Evolutionary conservation across 2,888 invertebrate species (phyloP).

Genomic region (Ormyrus thymus): DNA sequence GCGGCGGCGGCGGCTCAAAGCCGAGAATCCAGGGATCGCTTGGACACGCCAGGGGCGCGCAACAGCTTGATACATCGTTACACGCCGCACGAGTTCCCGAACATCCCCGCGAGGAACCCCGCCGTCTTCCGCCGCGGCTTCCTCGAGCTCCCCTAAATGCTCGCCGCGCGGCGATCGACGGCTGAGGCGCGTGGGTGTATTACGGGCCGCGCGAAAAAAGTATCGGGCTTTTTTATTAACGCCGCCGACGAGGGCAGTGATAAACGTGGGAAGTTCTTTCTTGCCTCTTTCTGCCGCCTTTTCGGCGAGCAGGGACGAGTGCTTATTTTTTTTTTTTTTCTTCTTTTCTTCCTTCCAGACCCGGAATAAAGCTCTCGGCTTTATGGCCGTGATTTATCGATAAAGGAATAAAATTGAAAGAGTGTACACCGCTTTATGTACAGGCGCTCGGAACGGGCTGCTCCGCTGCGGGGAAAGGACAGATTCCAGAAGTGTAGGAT

Average conservation of each 20-base stretch:
- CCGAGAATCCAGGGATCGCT: conserved; percentile 69
- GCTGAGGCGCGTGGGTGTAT: background rate
- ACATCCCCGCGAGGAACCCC: conserved; percentile 49
- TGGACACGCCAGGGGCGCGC: conserved; percentile 75
- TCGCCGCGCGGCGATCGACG: conserved; percentile 16
- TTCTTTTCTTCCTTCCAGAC: background rate
- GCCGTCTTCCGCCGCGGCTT: conserved; percentile 21
- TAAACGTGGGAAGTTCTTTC: conserved; percentile 45
- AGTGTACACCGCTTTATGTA: conserved; percentile 14
- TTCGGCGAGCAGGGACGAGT: background rate
- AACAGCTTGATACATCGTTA: conserved; percentile 75
- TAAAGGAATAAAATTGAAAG: conserved; percentile 29
- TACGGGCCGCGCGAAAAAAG: conserved; percentile 19
- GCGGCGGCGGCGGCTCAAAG: conserved; percentile 70
- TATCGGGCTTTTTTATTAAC: conserved; percentile 41
- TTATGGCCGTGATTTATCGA: conserved; percentile 35
- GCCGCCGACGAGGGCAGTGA: conserved; percentile 30
- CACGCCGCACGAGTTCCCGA: conserved; percentile 68
- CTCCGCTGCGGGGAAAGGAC: background rate
- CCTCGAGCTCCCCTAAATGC: background rate
- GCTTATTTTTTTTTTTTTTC: background rate
- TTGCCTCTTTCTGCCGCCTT: background rate
- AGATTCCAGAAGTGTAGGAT: background rate
- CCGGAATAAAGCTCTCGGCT: conserved; percentile 17
- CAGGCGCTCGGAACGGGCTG: background rate